A percentile compares a stretch with the other conserved stretches of the same genome.
Conservation (phyloP, 2,113 vertebrate genomes). For the Thamnaconus septentrionalis region DNA sequence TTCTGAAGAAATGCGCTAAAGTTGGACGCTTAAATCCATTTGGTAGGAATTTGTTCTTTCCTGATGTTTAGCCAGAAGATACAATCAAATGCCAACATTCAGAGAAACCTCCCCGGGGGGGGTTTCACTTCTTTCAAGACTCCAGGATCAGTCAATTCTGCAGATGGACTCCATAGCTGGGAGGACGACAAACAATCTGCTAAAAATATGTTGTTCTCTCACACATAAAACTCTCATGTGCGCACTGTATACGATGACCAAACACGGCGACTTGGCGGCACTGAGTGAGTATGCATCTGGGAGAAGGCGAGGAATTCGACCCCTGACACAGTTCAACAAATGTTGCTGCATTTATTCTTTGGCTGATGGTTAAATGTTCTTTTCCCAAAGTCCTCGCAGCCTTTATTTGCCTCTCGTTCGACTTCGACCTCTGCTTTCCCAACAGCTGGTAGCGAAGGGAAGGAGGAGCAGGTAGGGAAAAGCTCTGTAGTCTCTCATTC, state of each 20-base stretch:
- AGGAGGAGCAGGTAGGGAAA: not conserved
- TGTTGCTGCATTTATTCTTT: slow-evolving; percentile 66
- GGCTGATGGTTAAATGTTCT: slow-evolving; percentile 69
- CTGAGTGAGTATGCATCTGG: slow-evolving; percentile 64
- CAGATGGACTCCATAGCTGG: slow-evolving; percentile 4
- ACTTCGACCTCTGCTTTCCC: too few relatives aligned
- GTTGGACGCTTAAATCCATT: slow-evolving; percentile 4
- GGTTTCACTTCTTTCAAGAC: slow-evolving; percentile 3
- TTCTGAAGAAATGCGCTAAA: too few relatives aligned
- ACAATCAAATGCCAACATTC: not conserved
- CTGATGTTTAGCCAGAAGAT: not conserved
- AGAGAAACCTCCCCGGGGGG: not conserved
- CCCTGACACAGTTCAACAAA: slow-evolving; percentile 65
- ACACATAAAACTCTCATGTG: slow-evolving; percentile 59
- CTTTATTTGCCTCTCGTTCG: slow-evolving; percentile 46
- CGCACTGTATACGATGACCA: slow-evolving; percentile 43
- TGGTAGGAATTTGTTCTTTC: slow-evolving; percentile 1
- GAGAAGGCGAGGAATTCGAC: slow-evolving; percentile 66
- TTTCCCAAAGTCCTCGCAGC: slow-evolving; percentile 61
- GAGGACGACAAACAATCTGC: slow-evolving; percentile 46
- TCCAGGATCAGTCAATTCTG: not conserved
- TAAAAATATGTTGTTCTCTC: slow-evolving; percentile 55
- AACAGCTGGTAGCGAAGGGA: too few relatives aligned
- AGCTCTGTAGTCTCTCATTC: slow-evolving; percentile 1
- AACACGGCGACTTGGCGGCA: slow-evolving; percentile 44